Evolutionary conservation across 2,888 invertebrate species (phyloP).

Genomic region (Drosophila birchii): DNA sequence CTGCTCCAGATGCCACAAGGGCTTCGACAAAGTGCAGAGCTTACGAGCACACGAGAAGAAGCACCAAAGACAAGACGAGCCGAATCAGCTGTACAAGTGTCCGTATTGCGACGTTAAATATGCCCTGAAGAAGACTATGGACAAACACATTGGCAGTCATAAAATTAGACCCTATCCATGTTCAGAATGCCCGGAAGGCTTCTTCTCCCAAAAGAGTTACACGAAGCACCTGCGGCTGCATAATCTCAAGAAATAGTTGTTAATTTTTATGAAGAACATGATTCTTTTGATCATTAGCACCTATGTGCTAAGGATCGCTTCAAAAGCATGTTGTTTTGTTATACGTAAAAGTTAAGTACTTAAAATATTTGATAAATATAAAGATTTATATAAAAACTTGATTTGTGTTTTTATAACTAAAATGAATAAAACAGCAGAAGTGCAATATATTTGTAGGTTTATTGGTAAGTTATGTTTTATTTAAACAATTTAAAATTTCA

Average conservation of each 20-base stretch:
- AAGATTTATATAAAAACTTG: not conserved
- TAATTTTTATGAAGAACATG: not conserved
- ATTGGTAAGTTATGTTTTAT: constrained; percentile 64
- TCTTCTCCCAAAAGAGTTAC: constrained; percentile 31
- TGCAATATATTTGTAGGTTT: constrained; percentile 50
- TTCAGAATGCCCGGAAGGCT: constrained; percentile 15
- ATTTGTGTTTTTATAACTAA: too few relatives aligned
- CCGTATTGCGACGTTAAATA: constrained; percentile 30
- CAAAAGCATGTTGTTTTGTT: not conserved
- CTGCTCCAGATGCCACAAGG: constrained; percentile 33
- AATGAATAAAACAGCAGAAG: not conserved
- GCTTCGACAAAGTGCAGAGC: constrained; percentile 22
- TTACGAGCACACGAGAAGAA: constrained; percentile 21
- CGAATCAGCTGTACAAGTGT: constrained; percentile 18
- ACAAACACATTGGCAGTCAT: constrained; percentile 38
- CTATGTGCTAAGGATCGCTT: not conserved
- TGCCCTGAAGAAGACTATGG: constrained; percentile 15
- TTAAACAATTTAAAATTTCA: constrained; percentile 79
- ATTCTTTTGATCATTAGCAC: not conserved
- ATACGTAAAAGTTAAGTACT: not conserved
- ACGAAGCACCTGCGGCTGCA: constrained; percentile 10
- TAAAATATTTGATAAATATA: not conserved
- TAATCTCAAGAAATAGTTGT: not conserved
- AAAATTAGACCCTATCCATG: constrained; percentile 24
- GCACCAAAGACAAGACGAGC: constrained; percentile 3